phyloP scores from a whole-genome alignment of 1,140 invertebrate genomes.

The Portunus trituberculatus region DNA sequence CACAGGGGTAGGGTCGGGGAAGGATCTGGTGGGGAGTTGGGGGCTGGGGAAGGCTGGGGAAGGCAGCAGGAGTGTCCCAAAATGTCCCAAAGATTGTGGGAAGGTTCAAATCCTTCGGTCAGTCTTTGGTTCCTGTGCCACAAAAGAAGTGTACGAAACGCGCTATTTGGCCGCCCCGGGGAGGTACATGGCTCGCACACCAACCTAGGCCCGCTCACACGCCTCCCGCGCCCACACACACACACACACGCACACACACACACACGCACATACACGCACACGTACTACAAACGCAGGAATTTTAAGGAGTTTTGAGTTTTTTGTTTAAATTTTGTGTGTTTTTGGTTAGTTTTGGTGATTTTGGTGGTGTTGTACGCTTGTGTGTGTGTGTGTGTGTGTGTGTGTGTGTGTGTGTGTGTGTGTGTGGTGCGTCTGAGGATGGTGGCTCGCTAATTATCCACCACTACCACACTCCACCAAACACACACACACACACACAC shows the following conservation, averaged over 20 bases:
- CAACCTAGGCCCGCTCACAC: background rate
- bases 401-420: constrained; percentile 33
- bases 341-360: too few relatives aligned
- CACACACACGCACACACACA: too few relatives aligned
- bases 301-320: too few relatives aligned
- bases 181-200: background rate
- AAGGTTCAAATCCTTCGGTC: background rate
- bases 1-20: background rate
- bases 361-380: background rate
- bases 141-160: background rate
- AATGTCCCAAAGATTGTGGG: background rate
- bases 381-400: constrained; percentile 40
- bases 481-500: constrained; percentile 49
- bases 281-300: too few relatives aligned
- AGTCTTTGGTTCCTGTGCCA: background rate
- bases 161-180: background rate
- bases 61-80: background rate
- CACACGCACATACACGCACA: too few relatives aligned
- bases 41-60: background rate
- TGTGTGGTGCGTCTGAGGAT: background rate
- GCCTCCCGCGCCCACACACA: too few relatives aligned
- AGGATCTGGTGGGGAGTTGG: background rate
- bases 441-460: background rate
- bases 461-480: background rate
- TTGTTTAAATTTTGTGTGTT: too few relatives aligned